phyloP scores from a whole-genome alignment of 1,140 invertebrate genomes.

The Apis dorsata region DNA sequence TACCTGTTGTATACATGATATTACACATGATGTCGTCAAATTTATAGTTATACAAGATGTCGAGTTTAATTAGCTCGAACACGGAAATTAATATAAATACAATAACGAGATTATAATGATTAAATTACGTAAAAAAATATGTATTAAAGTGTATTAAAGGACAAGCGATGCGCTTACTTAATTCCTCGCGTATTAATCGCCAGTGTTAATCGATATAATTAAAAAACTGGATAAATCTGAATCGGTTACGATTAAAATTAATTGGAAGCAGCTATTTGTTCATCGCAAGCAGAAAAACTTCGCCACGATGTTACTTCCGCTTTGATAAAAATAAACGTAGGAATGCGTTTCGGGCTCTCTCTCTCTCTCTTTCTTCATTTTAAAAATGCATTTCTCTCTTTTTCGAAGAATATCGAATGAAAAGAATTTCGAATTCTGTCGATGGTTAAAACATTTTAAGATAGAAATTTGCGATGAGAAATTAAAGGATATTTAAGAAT shows the following conservation, averaged over 20 bases:
- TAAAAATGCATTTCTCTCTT: background rate
- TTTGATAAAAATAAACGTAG: background rate
- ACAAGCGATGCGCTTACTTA: background rate
- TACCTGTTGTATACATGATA: no score
- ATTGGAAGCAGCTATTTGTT: background rate
- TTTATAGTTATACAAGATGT: background rate
- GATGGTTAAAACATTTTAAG: background rate
- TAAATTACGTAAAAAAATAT: background rate
- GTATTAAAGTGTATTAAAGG: background rate
- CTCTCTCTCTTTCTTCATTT: no score
- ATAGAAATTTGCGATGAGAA: background rate
- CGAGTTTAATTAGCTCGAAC: background rate
- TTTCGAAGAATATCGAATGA: background rate
- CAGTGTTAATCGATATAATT: background rate
- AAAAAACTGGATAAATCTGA: background rate
- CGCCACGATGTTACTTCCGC: background rate
- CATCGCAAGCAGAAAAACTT: background rate
- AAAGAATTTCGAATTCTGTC: background rate
- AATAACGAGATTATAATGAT: background rate
- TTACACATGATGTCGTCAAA: background rate
- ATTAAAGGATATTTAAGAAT: background rate
- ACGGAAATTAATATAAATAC: background rate
- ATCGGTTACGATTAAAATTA: background rate
- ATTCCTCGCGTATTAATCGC: background rate
- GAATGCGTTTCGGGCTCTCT: background rate